These are phyloP conservation scores for Nyctibius bracteatus DNA, from an alignment of 2,113 vertebrate genomes.

Conservation along the genomic window DNA sequence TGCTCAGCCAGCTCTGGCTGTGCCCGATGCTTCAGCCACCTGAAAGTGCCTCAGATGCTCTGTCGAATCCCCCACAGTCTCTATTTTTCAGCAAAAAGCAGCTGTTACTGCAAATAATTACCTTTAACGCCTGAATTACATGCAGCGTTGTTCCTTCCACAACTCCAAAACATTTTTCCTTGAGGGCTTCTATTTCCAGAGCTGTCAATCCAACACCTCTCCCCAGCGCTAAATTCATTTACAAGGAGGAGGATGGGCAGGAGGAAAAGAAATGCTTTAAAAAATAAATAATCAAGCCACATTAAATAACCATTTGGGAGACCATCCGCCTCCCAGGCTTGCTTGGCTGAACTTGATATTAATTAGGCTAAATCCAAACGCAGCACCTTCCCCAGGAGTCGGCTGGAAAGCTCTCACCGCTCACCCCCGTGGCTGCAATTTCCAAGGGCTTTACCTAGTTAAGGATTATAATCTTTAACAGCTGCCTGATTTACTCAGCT, in stretches of 20 bases:
- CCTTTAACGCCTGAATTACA: background rate
- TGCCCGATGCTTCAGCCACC: background rate
- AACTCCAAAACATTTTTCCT: background rate
- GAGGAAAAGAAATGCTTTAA: background rate
- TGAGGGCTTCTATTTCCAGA: background rate
- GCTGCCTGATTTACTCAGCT: slow-evolving; percentile 42
- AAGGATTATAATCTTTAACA: slow-evolving; percentile 40
- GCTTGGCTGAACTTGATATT: slow-evolving; percentile 29
- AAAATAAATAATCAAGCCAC: background rate
- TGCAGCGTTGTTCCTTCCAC: background rate
- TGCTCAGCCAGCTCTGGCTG: fast-evolving
- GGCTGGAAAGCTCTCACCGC: background rate
- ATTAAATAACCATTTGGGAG: slow-evolving; percentile 28
- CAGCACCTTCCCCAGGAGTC: background rate
- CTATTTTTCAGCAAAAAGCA: background rate
- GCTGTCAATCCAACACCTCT: slow-evolving; percentile 37
- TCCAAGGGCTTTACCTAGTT: slow-evolving; percentile 23
- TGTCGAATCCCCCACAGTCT: background rate
- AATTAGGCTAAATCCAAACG: slow-evolving; percentile 29
- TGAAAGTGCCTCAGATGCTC: background rate
- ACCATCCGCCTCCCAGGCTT: background rate
- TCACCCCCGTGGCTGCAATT: slow-evolving; percentile 1
- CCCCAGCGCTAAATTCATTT: background rate
- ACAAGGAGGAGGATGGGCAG: background rate
- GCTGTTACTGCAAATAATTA: background rate